Evolutionary conservation across 2,888 invertebrate species (phyloP).

Genomic region (Mesorhabditis spiculigera): DNA sequence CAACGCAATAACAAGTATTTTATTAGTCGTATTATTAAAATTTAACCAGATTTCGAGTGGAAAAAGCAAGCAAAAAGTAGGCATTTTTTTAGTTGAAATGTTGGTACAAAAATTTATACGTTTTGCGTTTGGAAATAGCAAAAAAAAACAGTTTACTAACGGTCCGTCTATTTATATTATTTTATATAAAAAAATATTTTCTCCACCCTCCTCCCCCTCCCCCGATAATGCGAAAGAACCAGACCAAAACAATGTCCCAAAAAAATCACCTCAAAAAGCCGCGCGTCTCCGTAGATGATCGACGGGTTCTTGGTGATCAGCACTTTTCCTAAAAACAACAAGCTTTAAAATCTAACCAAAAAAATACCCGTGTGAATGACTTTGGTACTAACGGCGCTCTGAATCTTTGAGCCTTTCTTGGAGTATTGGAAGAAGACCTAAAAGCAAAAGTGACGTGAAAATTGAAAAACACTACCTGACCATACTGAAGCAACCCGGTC

Average conservation of each 20-base stretch:
- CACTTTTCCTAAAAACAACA: constrained; percentile 42
- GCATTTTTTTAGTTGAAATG: too few relatives aligned
- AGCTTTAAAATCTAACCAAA: background rate
- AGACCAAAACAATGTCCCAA: too few relatives aligned
- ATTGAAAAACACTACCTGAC: constrained; percentile 19
- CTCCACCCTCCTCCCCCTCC: too few relatives aligned
- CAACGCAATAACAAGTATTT: too few relatives aligned
- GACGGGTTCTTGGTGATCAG: constrained; percentile 62
- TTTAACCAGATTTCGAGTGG: background rate
- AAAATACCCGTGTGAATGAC: constrained; percentile 26
- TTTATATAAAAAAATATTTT: too few relatives aligned
- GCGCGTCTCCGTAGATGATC: constrained; percentile 60
- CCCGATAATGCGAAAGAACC: too few relatives aligned
- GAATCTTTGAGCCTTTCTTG: constrained; percentile 14
- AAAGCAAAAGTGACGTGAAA: constrained; percentile 5
- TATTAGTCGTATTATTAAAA: background rate
- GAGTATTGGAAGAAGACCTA: constrained; percentile 51
- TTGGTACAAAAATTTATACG: too few relatives aligned
- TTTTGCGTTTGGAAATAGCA: too few relatives aligned
- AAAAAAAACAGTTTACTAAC: too few relatives aligned
- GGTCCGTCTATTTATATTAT: too few relatives aligned
- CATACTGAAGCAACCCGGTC: constrained; percentile 44
- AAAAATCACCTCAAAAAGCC: constrained; percentile 43
- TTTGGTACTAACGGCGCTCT: constrained; percentile 10
- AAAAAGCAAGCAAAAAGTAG: background rate